phyloP scores from a whole-genome alignment of 1,140 invertebrate genomes.

The Cherax destructor region DNA sequence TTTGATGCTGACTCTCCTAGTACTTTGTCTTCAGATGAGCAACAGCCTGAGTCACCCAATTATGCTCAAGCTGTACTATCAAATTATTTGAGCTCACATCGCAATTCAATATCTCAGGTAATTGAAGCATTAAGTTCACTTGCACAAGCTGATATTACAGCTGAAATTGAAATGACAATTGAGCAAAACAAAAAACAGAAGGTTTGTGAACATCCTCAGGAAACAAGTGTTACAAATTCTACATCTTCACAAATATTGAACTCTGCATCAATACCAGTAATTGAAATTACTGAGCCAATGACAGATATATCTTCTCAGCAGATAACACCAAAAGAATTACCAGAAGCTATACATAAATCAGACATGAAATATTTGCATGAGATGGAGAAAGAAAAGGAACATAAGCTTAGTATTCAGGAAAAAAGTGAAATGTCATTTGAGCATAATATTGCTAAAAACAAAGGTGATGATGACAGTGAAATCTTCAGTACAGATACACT shows the following conservation, averaged over 20 bases:
- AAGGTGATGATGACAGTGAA: background rate
- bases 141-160: slow-evolving; percentile 64
- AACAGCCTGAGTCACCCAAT: slow-evolving; percentile 46
- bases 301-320: background rate
- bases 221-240: background rate
- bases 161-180: slow-evolving; percentile 67
- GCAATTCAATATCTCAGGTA: slow-evolving; percentile 73
- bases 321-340: background rate
- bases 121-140: slow-evolving; percentile 72
- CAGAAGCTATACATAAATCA: background rate
- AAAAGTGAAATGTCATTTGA: background rate
- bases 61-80: slow-evolving; percentile 72
- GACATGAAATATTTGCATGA: background rate
- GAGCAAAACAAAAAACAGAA: slow-evolving; percentile 54
- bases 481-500: background rate
- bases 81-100: slow-evolving; percentile 72
- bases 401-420: background rate
- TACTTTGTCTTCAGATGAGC: slow-evolving; percentile 55
- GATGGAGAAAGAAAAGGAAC: background rate
- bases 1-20: slow-evolving; percentile 48
- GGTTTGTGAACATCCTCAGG: background rate
- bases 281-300: slow-evolving; percentile 10
- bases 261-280: background rate
- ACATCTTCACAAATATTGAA: background rate
- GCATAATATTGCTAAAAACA: background rate